Evolutionary conservation across 2,797 vertebrate genomes (phyloP), one percentile per base, ranked within the genome.

Genomic region (Morus bassanus): DNA sequence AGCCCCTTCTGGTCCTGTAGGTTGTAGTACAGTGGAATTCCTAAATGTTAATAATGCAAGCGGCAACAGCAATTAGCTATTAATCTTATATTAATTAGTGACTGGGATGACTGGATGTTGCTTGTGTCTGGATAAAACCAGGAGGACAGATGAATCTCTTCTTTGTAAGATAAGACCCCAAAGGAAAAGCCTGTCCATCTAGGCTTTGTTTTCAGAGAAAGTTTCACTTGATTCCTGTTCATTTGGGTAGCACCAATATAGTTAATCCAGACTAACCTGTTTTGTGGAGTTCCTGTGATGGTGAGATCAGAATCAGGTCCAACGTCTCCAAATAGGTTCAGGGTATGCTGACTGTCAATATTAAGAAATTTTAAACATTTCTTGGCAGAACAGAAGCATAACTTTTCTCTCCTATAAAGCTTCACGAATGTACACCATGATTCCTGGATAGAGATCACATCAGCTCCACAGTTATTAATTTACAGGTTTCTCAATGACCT

Each of bases 391-490:
- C 24, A 8, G 60, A 85, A 85, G 35, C 11, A 15, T 63, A 53
- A 33, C 28, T 91, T 65, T 73, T 87, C 37, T 85, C 48, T 85
- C 50, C 53, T 45, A 7, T 54, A 54, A 77, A 85, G 35, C 65
- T 93, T 84, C 60, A 27, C 6, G 17, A 77, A 74, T 27, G 67
- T 82, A 68, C 50, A 68, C 25, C 1, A 0, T 61, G 82, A 73
- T 89, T 95, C 75, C 84, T 96, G 91, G 91, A 92, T 28, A 91
- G 91, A 78, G 81, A 85, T 86, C 88, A n/a, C 86, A 80, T 91
- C 94, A 91, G 64, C 65, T 79, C 72, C 85, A 50, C 68, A 72
- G 89, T 92, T 85, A 93, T 81, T 96, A 96, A 94, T 92, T 94
- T 92, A 95, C 46, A 8, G 85, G 68, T 95, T 93, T 94, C 85